Evolutionary conservation across 2,797 vertebrate species (phyloP), one percentile per base, ranked within the genome.

Genomic region (Catamblyrhynchus diadema): DNA sequence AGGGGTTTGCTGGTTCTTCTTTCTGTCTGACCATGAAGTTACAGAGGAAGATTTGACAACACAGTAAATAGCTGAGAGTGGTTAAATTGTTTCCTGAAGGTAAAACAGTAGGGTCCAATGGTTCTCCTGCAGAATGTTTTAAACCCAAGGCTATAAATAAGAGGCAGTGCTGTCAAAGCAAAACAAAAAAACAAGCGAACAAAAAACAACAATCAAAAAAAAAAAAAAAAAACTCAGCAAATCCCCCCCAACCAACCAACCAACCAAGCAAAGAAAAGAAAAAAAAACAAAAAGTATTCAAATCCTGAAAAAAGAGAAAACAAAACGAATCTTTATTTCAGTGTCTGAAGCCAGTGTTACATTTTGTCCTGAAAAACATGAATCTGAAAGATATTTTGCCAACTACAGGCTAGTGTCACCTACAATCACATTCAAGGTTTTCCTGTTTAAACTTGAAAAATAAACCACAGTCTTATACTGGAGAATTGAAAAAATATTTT

Each of bases 21-120:
- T 93, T 48, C 48, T 77, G 62, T 93, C 74, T 94, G 81, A 89
- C 28, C 35, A 28, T 69, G 72, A 75, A 94, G 81, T 37, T 69
- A 56, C 27, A 83, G 62, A 70, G 56, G 30, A 86, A 94, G 65
- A 62, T 88, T 62, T 60, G 89, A 95, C 74, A 94, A 37, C 41
- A 75, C 61, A 88, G 47, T 93, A 83, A 95, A 94, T 79, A 92
- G 62, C 79, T 93, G 56, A 95, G 75, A 88, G 37, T 91, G 77
- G 82, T 84, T 86, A 70, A 95, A 90, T 72, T 83, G 54, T 79
- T 94, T 95, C 80, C 87, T 94, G 91, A 86, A 94, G 87, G 70
- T 96, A 93, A 86, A 94, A 47, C 75, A 94, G 70, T 59, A 77
- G 77, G 59, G 33, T 83, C 47, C 70, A 84, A 22, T 88, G 75